phyloP scores from a whole-genome alignment of 1,140 invertebrate species.

The Chionoecetes opilio region DNA sequence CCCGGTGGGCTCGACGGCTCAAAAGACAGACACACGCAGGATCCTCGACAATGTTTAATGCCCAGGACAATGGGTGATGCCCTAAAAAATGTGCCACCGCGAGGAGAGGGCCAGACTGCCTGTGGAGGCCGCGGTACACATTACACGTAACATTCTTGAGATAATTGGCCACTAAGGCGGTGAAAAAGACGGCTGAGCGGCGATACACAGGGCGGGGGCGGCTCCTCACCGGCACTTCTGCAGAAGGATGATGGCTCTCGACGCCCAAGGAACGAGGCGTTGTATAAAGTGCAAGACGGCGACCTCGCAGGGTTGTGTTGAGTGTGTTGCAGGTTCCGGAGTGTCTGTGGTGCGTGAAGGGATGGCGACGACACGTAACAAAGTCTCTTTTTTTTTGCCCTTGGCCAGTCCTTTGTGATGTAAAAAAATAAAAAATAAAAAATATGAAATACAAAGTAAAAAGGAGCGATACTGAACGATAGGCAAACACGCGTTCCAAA shows the following conservation, averaged over 20 bases:
- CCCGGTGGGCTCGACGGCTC: not conserved
- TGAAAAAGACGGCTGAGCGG: slow-evolving; percentile 21
- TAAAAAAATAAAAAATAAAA: too few species aligned
- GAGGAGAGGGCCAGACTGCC: not conserved
- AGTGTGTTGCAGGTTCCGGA: not conserved
- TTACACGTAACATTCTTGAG: slow-evolving; percentile 57
- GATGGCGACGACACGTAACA: not conserved
- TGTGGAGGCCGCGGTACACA: not conserved
- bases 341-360: not conserved
- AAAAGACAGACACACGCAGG: slow-evolving; percentile 33
- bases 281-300: not conserved
- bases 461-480: too few species aligned
- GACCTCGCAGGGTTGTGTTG: not conserved
- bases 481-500: too few species aligned
- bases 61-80: slow-evolving; percentile 52
- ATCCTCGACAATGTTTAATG: slow-evolving; percentile 48
- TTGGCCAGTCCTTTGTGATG: too few species aligned
- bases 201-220: not conserved
- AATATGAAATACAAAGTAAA: too few species aligned
- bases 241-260: not conserved
- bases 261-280: not conserved
- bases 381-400: too few species aligned
- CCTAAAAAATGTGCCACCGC: slow-evolving; percentile 38
- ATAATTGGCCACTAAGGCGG: slow-evolving; percentile 58
- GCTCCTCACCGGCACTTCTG: not conserved